Percentiles rank a stretch among this genome's conserved stretches.
Evolutionary conservation across 1,140 invertebrate species (phyloP).

Genomic region (Aphelinus certus): DNA sequence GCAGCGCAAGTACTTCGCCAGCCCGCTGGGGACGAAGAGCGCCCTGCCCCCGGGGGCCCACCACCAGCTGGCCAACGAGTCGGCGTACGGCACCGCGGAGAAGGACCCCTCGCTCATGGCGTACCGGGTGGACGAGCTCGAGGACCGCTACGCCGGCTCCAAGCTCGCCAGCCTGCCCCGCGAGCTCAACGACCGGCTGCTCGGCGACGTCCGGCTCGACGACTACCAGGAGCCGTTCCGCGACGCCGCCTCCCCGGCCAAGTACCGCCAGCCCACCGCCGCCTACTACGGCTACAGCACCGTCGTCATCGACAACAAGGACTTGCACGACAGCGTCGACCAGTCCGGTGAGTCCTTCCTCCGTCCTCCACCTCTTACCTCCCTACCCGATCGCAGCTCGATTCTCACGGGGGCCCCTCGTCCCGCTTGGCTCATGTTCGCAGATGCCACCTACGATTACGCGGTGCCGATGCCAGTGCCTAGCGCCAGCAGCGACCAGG

Average conservation of each 20-base stretch:
- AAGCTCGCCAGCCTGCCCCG: conserved; percentile 62
- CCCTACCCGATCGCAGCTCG: too few relatives aligned
- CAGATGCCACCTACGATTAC: conserved; percentile 68
- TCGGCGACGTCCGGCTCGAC: conserved; percentile 63
- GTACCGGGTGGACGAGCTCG: conserved; percentile 63
- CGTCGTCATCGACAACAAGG: conserved; percentile 67
- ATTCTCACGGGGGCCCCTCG: too few relatives aligned
- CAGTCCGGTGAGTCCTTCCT: conserved; percentile 58
- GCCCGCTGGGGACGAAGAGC: conserved; percentile 63
- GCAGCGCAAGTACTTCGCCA: conserved; percentile 68
- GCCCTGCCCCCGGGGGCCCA: conserved; percentile 60
- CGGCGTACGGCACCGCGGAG: conserved; percentile 62
- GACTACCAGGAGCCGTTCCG: conserved; percentile 69
- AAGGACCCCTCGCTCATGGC: conserved; percentile 64
- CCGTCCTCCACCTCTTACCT: too few relatives aligned
- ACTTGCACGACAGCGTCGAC: conserved; percentile 64
- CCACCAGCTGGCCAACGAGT: conserved; percentile 62
- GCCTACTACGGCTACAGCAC: conserved; percentile 69
- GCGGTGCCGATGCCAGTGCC: conserved; percentile 67
- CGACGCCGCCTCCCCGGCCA: conserved; percentile 52
- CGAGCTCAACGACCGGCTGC: conserved; percentile 62
- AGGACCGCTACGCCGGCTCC: conserved; percentile 62
- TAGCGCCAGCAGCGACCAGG: conserved; percentile 65
- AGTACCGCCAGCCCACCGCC: conserved; percentile 63
- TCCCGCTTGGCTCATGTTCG: conserved; percentile 16